phyloP scores from a whole-genome alignment of 2,113 vertebrate genomes.

The Apteryx owenii region DNA sequence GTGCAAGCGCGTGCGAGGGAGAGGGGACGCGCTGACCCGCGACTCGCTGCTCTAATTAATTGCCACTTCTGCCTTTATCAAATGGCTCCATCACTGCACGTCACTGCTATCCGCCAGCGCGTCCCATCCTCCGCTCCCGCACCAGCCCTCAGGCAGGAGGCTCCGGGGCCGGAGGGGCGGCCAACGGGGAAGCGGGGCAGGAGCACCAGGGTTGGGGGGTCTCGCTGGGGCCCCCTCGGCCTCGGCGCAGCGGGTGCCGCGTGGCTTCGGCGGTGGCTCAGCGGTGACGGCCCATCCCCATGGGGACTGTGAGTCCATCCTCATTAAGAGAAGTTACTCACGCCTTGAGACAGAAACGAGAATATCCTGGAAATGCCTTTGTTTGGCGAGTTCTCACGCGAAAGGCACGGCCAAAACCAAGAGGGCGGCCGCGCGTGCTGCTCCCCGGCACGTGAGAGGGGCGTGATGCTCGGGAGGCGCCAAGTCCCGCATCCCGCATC shows the following conservation, averaged over 20 bases:
- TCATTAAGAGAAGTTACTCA: conserved; percentile 56
- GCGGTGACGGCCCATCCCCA: conserved; percentile 2
- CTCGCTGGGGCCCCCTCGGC: fast-evolving
- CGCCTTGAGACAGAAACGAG: neutral
- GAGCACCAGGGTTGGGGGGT: neutral
- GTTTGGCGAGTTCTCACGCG: neutral
- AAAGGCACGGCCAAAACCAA: neutral
- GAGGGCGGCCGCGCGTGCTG: neutral
- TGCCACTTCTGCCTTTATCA: too few species aligned
- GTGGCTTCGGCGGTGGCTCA: conserved; percentile 15
- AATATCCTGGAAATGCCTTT: conserved; percentile 69
- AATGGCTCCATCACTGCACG: too few species aligned
- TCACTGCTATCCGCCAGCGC: too few species aligned
- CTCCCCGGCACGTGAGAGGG: neutral
- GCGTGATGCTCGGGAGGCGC: neutral
- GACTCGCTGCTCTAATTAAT: too few species aligned
- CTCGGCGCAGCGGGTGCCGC: neutral
- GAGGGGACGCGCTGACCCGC: too few species aligned
- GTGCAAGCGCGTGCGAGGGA: too few species aligned
- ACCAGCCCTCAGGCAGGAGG: too few species aligned
- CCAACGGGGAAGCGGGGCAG: too few species aligned
- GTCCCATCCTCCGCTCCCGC: too few species aligned
- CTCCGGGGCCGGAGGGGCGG: too few species aligned
- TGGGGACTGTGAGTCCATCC: conserved; percentile 13
- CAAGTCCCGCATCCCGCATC: neutral